Evolutionary conservation across 2,113 vertebrate genomes (phyloP).

Genomic region (Leptosomus discolor): DNA sequence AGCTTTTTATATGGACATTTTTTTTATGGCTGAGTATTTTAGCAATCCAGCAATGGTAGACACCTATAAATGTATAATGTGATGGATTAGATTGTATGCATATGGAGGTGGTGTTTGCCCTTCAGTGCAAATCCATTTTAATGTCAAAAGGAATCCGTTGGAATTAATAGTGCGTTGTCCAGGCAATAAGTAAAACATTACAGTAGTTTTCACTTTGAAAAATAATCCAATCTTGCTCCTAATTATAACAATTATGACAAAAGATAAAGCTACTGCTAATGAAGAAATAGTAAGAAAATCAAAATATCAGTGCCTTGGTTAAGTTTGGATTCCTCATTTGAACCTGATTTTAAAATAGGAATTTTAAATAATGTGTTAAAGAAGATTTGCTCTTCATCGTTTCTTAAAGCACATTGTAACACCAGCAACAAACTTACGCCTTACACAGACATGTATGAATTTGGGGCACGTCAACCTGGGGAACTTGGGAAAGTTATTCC

Average conservation of each 20-base stretch:
- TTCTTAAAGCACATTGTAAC: not conserved
- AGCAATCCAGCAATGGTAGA: slow-evolving; percentile 65
- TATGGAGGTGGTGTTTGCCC: slow-evolving; percentile 69
- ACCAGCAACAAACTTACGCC: not conserved
- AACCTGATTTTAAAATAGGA: not conserved
- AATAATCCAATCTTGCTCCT: not conserved
- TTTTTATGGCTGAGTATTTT: slow-evolving; percentile 66
- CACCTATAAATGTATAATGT: slow-evolving; percentile 73
- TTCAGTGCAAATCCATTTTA: slow-evolving; percentile 75
- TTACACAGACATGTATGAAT: not conserved
- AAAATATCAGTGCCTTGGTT: not conserved
- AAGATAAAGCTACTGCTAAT: not conserved
- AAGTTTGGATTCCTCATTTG: not conserved
- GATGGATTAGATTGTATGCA: slow-evolving; percentile 71
- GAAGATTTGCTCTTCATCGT: not conserved
- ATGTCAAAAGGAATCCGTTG: slow-evolving; percentile 62
- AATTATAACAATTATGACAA: not conserved
- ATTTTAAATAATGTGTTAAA: not conserved
- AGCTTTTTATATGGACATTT: slow-evolving; percentile 68
- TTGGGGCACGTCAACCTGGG: not conserved
- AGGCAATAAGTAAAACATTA: slow-evolving; percentile 42
- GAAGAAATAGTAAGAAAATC: not conserved
- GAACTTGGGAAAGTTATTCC: slow-evolving; percentile 18
- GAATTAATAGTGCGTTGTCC: slow-evolving; percentile 71
- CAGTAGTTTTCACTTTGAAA: not conserved